These are phyloP conservation scores for Pterobdella sp. DNA, from an alignment of 2,888 invertebrate genomes.

Conservation along the genomic window DNA sequence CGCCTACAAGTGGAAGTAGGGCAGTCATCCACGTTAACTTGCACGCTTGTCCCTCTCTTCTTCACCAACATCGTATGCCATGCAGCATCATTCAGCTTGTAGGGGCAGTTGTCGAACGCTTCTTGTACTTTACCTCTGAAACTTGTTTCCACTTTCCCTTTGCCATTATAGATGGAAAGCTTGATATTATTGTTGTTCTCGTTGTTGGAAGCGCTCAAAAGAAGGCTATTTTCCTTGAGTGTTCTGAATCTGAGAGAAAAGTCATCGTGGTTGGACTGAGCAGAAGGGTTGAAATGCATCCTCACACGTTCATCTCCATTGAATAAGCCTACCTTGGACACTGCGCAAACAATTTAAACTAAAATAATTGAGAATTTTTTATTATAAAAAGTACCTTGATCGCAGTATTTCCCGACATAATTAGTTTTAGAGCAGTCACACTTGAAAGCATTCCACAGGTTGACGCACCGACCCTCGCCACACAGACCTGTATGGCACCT, in stretches of 20 bases:
- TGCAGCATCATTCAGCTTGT: conserved; percentile 43
- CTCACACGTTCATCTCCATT: conserved; percentile 41
- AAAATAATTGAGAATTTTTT: not conserved
- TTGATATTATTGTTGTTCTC: conserved; percentile 41
- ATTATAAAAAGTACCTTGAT: conserved; percentile 29
- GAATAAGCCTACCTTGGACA: conserved; percentile 44
- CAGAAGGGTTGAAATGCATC: conserved; percentile 37
- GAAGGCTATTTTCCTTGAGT: conserved; percentile 41
- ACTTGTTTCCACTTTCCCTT: conserved; percentile 32
- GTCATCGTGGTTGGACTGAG: conserved; percentile 44
- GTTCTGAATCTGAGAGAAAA: conserved; percentile 48
- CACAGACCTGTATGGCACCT: conserved; percentile 41
- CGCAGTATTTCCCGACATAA: conserved; percentile 40
- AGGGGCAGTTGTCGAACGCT: conserved; percentile 26
- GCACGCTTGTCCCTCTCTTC: conserved; percentile 45
- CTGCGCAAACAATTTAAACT: conserved; percentile 38
- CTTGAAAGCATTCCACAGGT: conserved; percentile 41
- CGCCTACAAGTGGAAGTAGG: conserved; percentile 20
- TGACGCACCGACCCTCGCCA: conserved; percentile 42
- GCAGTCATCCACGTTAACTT: conserved; percentile 45
- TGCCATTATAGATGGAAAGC: conserved; percentile 43
- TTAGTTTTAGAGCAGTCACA: conserved; percentile 47
- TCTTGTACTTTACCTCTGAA: conserved; percentile 29
- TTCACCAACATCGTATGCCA: conserved; percentile 49
- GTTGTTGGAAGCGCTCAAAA: conserved; percentile 43